Conservation (phyloP, 2,113 vertebrate species). For the Capricornis sumatraensis region DNA sequence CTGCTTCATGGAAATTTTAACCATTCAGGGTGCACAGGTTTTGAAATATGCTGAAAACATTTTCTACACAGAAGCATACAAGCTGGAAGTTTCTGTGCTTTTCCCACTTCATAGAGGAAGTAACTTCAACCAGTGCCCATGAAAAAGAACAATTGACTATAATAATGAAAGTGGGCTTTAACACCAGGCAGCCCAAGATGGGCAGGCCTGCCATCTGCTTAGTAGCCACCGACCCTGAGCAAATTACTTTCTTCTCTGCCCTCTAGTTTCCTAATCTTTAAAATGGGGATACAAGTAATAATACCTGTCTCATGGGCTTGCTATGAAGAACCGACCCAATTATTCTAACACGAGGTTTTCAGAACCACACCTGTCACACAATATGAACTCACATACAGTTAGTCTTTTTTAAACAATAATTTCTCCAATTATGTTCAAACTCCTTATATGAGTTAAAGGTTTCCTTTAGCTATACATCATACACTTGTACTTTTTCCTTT, state of each 20-base stretch:
- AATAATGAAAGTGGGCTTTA: not conserved
- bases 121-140: fast-evolving
- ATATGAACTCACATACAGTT: fast-evolving
- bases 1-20: slow-evolving; percentile 55
- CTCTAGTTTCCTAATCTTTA: not conserved
- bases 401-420: not conserved
- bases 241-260: not conserved
- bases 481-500: not conserved
- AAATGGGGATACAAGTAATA: not conserved
- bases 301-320: fast-evolving
- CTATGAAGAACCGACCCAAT: fast-evolving
- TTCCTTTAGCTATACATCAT: not conserved
- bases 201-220: not conserved
- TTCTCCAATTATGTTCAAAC: not conserved
- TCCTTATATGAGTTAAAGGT: not conserved
- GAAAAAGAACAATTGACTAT: not conserved
- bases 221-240: not conserved
- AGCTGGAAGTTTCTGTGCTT: not conserved
- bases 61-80: not conserved
- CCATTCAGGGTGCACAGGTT: slow-evolving; percentile 19
- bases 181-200: not conserved
- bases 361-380: not conserved
- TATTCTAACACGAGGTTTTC: not conserved
- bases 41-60: not conserved
- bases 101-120: too few species aligned